Evolutionary conservation across 1,140 invertebrate species (phyloP).

Genomic region (Panonychus citri): DNA sequence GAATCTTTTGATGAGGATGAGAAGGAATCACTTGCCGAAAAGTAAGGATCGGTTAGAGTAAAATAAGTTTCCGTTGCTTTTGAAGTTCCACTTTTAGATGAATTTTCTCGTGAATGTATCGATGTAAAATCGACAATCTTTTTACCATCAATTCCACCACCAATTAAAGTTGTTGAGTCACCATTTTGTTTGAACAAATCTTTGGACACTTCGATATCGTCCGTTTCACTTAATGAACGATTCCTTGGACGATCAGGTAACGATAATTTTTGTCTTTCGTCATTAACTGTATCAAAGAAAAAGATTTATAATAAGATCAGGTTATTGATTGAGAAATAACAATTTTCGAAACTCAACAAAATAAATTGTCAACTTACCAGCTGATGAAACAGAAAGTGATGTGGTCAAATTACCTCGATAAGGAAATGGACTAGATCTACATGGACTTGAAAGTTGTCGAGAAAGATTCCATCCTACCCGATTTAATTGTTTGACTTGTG

Average conservation of each 20-base stretch:
- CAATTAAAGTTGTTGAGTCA: no score
- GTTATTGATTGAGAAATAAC: neutral
- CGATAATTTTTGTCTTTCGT: neutral
- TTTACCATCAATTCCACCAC: neutral
- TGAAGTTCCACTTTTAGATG: neutral
- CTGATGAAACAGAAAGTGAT: neutral
- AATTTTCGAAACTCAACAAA: neutral
- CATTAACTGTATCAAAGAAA: neutral
- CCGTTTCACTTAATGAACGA: neutral
- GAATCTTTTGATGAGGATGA: neutral
- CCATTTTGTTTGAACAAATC: no score
- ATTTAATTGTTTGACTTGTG: neutral
- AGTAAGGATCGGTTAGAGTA: conserved; percentile 52
- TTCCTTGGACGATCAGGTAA: neutral
- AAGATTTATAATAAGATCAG: no score
- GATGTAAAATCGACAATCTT: neutral
- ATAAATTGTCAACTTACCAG: neutral
- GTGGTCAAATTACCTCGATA: neutral
- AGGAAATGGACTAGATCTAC: no score
- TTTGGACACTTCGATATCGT: neutral
- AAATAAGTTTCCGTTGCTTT: neutral
- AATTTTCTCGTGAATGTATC: no score
- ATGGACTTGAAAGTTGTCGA: neutral
- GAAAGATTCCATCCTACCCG: neutral
- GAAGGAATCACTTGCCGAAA: conserved; percentile 64